Percentiles rank a stretch among this genome's conserved stretches.
These are phyloP conservation scores for Drosophila pallidifrons DNA, from an alignment of 1,140 invertebrate genomes.

Conservation along the genomic window DNA sequence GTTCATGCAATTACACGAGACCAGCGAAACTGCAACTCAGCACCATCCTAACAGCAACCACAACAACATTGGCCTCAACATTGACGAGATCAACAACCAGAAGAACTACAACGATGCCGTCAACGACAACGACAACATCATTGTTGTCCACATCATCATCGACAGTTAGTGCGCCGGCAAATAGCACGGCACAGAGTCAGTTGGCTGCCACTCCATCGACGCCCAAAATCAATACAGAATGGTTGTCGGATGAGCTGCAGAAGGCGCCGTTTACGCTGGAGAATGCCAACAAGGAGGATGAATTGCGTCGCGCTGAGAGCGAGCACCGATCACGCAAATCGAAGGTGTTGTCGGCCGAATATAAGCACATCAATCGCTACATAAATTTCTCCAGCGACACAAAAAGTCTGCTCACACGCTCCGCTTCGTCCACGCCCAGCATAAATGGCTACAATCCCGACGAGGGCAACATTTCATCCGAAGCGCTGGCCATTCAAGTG, in stretches of 20 bases:
- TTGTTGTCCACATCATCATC: slow-evolving; percentile 9
- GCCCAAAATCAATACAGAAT: slow-evolving; percentile 71
- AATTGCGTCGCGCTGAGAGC: slow-evolving; percentile 69
- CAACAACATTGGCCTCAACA: not conserved
- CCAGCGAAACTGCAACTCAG: slow-evolving; percentile 3
- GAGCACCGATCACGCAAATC: slow-evolving; percentile 80
- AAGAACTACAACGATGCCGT: slow-evolving; percentile 2
- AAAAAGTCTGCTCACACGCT: slow-evolving; percentile 76
- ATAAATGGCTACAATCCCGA: slow-evolving; percentile 55
- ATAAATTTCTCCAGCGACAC: slow-evolving; percentile 82
- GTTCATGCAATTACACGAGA: slow-evolving; percentile 25
- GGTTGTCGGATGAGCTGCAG: slow-evolving; percentile 65
- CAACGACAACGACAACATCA: not conserved
- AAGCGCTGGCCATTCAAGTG: slow-evolving; percentile 78
- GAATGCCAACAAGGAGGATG: slow-evolving; percentile 80
- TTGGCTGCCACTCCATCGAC: slow-evolving; percentile 62
- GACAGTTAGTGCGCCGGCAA: slow-evolving; percentile 24
- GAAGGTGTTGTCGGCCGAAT: slow-evolving; percentile 78
- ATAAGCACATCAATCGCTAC: slow-evolving; percentile 81
- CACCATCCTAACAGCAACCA: slow-evolving; percentile 5
- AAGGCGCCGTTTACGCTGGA: slow-evolving; percentile 76
- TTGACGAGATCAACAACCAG: not conserved
- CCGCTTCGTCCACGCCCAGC: slow-evolving; percentile 68
- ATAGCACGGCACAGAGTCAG: slow-evolving; percentile 18
- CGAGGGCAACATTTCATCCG: slow-evolving; percentile 80